Base-by-base conservation (phyloP, 2,888 invertebrate genomes). In the Drosophila subsilvestris region DNA sequence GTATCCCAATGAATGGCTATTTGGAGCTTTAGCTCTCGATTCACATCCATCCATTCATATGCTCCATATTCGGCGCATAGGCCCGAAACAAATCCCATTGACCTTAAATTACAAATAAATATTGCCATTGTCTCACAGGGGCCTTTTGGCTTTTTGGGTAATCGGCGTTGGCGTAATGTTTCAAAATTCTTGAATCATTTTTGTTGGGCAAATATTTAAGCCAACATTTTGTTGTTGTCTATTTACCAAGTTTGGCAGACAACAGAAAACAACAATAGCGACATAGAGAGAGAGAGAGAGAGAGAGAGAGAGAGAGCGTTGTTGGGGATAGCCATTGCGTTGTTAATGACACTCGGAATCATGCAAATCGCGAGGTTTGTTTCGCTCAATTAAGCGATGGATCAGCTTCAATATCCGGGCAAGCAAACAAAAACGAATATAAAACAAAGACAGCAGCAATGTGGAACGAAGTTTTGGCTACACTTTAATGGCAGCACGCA, bases 21-120 rank as follows among this genome's bases (percentile, higher is more conserved):
- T 63, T 47, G 51, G 51, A 49, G 63, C 51, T 62, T 18, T 48
- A n/a, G 9, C 22, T 27, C 44, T 14, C 17, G 18, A 17, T 37
- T 14, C 37, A 27, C 27, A 14, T 37, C 6, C 27, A 14, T 37
- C 6, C 37, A 37, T 37, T 14, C 14, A 37, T 2, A 5, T 37
- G 14, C 37, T 37, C 14, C 37, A n/a, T 37, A 37, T 37, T 2
- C 37, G 66, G 43, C 66, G 29, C 0, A 22, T 72, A 63, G 63
- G 70, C 70, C 32, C 45, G 49, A 48, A 60, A 62, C 56, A 48
- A 63, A 61, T 57, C 63, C 85, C 74, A 85, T 87, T 82, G 87
- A 82, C 88, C 82, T 82, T 82, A 87, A 84, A 87, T 85, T 87
- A 37, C n/a, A 37, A 37, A n/a, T 14, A n/a, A n/a, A 37, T n/a